Evolutionary conservation across 2,888 invertebrate species (phyloP).

Genomic region (Vesta saturnalis): DNA sequence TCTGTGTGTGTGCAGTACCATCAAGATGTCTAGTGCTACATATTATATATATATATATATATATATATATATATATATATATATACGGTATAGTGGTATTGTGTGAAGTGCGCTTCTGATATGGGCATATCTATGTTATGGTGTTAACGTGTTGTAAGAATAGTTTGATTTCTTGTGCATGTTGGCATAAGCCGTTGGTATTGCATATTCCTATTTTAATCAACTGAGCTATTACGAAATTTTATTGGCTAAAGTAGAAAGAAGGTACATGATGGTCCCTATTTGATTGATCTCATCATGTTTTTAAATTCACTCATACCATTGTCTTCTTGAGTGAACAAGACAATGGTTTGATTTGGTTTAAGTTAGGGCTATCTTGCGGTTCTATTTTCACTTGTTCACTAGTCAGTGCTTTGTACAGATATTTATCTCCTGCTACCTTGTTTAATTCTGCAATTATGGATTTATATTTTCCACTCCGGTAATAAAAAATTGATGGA

Average conservation of each 20-base stretch:
- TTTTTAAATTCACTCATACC: not conserved
- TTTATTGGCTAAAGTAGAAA: not conserved
- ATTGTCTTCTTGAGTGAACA: not conserved
- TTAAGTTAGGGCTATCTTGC: not conserved
- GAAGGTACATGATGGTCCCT: not conserved
- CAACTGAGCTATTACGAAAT: not conserved
- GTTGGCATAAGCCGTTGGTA: no score
- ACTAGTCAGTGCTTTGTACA: not conserved
- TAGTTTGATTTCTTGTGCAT: not conserved
- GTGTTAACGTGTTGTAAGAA: not conserved
- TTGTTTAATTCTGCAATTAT: not conserved
- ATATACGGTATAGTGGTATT: not conserved
- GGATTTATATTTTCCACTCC: not conserved
- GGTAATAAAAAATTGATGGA: not conserved
- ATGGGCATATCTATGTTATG: not conserved
- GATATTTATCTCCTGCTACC: not conserved
- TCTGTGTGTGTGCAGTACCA: no score
- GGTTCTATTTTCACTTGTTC: not conserved
- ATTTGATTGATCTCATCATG: not conserved
- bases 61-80: no score
- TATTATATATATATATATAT: no score
- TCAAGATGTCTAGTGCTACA: conserved; percentile 8
- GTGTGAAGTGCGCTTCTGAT: not conserved
- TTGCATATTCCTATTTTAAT: no score
- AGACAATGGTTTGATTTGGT: not conserved